Percentiles rank a stretch among this genome's conserved stretches.
These are phyloP conservation scores for Heteropelma amictum DNA, from an alignment of 2,888 invertebrate genomes.

Conservation along the genomic window DNA sequence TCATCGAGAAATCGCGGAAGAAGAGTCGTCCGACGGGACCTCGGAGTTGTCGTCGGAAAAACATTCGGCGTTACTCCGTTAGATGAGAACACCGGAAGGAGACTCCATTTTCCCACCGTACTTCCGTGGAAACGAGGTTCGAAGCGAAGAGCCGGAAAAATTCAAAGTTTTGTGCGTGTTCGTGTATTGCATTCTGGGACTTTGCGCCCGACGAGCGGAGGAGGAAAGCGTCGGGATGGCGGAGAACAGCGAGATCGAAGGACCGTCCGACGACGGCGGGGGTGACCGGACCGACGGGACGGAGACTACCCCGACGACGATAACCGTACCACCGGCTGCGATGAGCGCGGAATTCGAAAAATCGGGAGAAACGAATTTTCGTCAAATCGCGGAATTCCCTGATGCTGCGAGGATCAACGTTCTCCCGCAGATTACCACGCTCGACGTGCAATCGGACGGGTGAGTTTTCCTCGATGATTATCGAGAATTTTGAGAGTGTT, in stretches of 20 bases:
- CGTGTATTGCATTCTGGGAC: slow-evolving; percentile 65
- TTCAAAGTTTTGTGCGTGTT: slow-evolving; percentile 65
- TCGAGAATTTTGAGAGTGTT: too few species aligned
- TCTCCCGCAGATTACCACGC: too few species aligned
- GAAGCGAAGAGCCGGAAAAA: too few species aligned
- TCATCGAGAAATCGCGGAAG: too few species aligned
- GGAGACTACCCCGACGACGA: slow-evolving; percentile 8
- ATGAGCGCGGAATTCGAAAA: slow-evolving; percentile 43
- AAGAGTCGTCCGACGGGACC: too few species aligned
- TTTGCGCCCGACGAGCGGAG: slow-evolving; percentile 59
- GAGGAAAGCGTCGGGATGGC: slow-evolving; percentile 63
- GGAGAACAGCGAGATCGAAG: slow-evolving; percentile 61
- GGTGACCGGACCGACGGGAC: slow-evolving; percentile 26
- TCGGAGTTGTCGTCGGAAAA: too few species aligned
- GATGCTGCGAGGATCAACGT: slow-evolving; percentile 27
- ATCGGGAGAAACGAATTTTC: slow-evolving; percentile 20
- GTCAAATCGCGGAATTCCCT: neutral
- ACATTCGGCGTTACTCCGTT: too few species aligned
- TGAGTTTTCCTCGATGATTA: too few species aligned
- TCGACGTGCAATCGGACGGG: slow-evolving; percentile 61
- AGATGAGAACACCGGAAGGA: too few species aligned
- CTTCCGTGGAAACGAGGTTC: too few species aligned
- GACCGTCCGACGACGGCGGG: slow-evolving; percentile 29
- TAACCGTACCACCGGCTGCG: slow-evolving; percentile 11
- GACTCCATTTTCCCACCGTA: too few species aligned